These are phyloP conservation scores for Sapajus apella DNA, from an alignment of 2,113 vertebrate genomes.

Conservation along the genomic window DNA sequence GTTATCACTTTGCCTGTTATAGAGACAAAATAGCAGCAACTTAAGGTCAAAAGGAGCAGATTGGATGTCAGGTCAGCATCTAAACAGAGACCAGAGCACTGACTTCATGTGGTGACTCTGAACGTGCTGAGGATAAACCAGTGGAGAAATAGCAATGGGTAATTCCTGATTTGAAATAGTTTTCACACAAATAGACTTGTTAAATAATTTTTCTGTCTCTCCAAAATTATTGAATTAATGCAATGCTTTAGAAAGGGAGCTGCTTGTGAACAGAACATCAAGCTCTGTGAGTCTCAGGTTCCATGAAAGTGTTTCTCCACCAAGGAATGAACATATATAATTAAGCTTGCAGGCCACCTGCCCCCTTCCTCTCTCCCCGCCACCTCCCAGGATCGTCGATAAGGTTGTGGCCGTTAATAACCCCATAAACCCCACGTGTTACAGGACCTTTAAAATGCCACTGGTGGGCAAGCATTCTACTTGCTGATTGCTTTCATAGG, in stretches of 20 bases:
- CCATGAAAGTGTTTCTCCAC: not conserved
- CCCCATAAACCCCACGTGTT: accelerated
- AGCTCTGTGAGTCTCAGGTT: not conserved
- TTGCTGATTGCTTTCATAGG: not conserved
- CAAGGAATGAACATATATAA: accelerated
- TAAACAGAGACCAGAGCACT: not conserved
- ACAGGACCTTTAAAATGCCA: accelerated
- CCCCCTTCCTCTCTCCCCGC: accelerated
- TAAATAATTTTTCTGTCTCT: not conserved
- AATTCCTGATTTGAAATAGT: not conserved
- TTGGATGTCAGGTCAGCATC: not conserved
- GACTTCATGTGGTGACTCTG: accelerated
- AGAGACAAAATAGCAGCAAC: not conserved
- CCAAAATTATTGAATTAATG: not conserved
- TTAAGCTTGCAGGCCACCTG: accelerated
- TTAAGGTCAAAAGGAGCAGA: constrained; percentile 20
- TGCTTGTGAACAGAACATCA: not conserved
- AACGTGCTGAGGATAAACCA: not conserved
- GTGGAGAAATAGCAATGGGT: not conserved
- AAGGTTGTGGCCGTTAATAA: accelerated
- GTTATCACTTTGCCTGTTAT: not conserved
- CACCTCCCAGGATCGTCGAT: accelerated
- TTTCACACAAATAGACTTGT: not conserved
- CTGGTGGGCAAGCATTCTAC: not conserved
- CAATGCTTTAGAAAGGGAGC: not conserved